Conservation (phyloP, 2,113 vertebrate genomes). For the Myiagra hebetior region DNA sequence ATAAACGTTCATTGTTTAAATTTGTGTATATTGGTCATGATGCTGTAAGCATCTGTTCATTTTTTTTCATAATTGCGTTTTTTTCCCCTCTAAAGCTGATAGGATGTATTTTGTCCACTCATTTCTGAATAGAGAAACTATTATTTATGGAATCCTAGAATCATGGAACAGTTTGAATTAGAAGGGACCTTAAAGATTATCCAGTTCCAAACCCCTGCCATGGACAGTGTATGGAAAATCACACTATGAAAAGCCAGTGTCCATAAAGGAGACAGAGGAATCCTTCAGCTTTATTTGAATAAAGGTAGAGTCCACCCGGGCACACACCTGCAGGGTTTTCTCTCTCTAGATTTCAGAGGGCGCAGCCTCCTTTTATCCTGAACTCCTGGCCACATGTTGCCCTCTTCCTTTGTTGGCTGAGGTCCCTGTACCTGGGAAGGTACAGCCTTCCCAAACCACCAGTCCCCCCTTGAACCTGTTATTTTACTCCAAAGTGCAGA, state of each 20-base stretch:
- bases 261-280: neutral
- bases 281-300: neutral
- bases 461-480: neutral
- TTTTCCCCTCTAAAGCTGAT: neutral
- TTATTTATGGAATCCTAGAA: neutral
- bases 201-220: neutral
- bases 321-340: rapidly evolving
- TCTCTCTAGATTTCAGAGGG: rapidly evolving
- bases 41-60: neutral
- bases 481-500: neutral
- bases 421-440: neutral
- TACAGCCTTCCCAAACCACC: rapidly evolving
- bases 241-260: rapidly evolving
- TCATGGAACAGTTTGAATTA: neutral
- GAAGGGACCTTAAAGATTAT: neutral
- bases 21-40: neutral
- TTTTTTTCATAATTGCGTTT: rapidly evolving
- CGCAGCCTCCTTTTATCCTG: neutral
- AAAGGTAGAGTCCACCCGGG: rapidly evolving
- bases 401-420: neutral
- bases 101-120: neutral
- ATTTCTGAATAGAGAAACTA: neutral
- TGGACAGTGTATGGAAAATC: neutral
- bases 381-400: rapidly evolving
- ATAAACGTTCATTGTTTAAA: neutral